Conservation (phyloP, 1,140 invertebrate genomes). For the Diachasma alloeum region DNA sequence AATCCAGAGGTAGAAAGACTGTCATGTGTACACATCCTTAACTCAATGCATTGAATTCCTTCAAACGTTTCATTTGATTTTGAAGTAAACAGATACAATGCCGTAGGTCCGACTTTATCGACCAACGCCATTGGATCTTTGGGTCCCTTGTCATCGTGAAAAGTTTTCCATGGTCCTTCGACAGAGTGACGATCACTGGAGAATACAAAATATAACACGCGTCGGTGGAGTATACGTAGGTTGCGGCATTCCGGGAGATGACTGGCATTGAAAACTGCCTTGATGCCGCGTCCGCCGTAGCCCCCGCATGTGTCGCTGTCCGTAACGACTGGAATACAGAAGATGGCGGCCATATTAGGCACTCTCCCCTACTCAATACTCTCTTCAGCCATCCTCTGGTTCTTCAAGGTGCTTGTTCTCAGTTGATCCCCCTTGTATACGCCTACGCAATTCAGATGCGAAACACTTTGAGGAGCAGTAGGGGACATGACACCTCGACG, state of each 20-base stretch:
- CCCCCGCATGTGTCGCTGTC: slow-evolving; percentile 29
- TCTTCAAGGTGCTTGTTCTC: slow-evolving; percentile 15
- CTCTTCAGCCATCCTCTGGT: slow-evolving; percentile 5
- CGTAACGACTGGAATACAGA: slow-evolving; percentile 62
- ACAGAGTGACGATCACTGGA: slow-evolving; percentile 21
- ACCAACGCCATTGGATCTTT: not conserved
- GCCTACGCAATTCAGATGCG: slow-evolving; percentile 15
- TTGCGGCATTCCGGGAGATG: slow-evolving; percentile 58
- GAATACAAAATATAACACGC: slow-evolving; percentile 56
- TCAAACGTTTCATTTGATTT: not conserved
- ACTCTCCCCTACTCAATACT: slow-evolving; percentile 34
- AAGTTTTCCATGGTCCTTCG: slow-evolving; percentile 38
- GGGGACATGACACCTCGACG: not conserved
- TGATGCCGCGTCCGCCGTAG: slow-evolving; percentile 49
- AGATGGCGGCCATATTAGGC: slow-evolving; percentile 61
- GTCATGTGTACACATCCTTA: not conserved
- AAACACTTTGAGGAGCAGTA: not conserved
- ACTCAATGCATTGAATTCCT: not conserved
- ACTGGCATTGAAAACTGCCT: slow-evolving; percentile 62
- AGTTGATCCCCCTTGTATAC: slow-evolving; percentile 13
- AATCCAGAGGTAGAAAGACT: not conserved
- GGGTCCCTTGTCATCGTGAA: slow-evolving; percentile 41
- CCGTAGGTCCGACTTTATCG: not conserved
- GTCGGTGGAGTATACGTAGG: slow-evolving; percentile 33
- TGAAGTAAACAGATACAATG: not conserved